Percentiles rank a stretch among this genome's conserved stretches.
Conservation (phyloP, 2,113 vertebrate species). For the Apteryx owenii region DNA sequence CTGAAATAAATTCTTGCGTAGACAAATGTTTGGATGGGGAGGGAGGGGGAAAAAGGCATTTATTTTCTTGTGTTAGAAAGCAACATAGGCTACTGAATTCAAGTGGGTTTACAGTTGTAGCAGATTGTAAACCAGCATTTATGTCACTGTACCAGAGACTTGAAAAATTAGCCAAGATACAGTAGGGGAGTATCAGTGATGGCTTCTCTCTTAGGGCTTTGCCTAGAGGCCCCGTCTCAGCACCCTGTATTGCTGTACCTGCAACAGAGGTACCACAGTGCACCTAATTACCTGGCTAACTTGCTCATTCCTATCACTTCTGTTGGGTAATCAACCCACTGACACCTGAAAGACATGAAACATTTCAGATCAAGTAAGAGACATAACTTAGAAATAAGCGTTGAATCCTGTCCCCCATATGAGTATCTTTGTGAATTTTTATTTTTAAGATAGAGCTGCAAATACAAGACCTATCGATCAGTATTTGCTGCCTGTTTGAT, state of each 20-base stretch:
- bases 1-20: background rate
- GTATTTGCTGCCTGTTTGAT: background rate
- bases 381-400: background rate
- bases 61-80: background rate
- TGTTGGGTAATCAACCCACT: constrained; percentile 65
- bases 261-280: background rate
- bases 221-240: constrained; percentile 18
- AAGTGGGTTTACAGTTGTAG: background rate
- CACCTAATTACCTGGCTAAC: constrained; percentile 65
- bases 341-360: constrained; percentile 64
- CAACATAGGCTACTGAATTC: background rate
- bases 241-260: constrained; percentile 34
- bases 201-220: background rate
- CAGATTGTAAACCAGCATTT: background rate
- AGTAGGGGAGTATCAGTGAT: background rate
- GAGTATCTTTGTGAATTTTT: background rate
- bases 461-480: background rate
- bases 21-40: background rate
- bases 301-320: constrained; percentile 69
- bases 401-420: background rate
- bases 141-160: constrained; percentile 22
- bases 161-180: constrained; percentile 8
- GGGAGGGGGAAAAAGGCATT: background rate
- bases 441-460: background rate
- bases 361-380: constrained; percentile 24